phyloP scores from a whole-genome alignment of 1,140 invertebrate species.

The Drosophila watanabei region DNA sequence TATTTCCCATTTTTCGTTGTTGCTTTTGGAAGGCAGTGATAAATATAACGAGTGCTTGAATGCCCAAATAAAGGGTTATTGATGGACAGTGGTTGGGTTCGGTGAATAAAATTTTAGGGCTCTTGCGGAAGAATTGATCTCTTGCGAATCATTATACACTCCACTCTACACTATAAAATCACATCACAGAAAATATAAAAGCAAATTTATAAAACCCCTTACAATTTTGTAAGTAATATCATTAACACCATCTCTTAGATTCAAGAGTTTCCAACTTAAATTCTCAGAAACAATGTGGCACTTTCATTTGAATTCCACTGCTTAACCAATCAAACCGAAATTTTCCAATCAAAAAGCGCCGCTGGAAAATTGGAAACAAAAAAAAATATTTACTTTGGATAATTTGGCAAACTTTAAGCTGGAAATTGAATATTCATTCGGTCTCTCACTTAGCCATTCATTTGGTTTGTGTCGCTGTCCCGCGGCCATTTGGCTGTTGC shows the following conservation, averaged over 20 bases:
- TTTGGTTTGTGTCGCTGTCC: constrained; percentile 21
- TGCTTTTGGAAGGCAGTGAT: constrained; percentile 29
- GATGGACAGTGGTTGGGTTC: constrained; percentile 16
- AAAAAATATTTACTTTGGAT: constrained; percentile 24
- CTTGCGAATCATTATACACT: neutral
- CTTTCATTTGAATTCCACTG: constrained; percentile 14
- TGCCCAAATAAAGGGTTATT: constrained; percentile 34
- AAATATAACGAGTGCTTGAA: constrained; percentile 39
- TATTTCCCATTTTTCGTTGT: constrained; percentile 18
- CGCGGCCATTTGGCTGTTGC: constrained; percentile 47
- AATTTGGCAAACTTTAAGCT: constrained; percentile 37
- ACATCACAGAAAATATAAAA: no score
- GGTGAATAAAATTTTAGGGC: constrained; percentile 15
- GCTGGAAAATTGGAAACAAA: neutral
- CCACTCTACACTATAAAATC: neutral
- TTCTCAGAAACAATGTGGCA: neutral
- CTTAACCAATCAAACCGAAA: constrained; percentile 25
- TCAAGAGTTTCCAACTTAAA: neutral
- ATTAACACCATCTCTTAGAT: neutral
- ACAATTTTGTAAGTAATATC: neutral
- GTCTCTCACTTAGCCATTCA: constrained; percentile 29
- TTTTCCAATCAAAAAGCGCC: constrained; percentile 19
- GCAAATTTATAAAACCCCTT: neutral
- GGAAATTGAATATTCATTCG: constrained; percentile 77
- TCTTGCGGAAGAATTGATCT: constrained; percentile 4